These are phyloP conservation scores for Scytalopus superciliaris DNA, from an alignment of 2,113 vertebrate genomes.

Conservation along the genomic window DNA sequence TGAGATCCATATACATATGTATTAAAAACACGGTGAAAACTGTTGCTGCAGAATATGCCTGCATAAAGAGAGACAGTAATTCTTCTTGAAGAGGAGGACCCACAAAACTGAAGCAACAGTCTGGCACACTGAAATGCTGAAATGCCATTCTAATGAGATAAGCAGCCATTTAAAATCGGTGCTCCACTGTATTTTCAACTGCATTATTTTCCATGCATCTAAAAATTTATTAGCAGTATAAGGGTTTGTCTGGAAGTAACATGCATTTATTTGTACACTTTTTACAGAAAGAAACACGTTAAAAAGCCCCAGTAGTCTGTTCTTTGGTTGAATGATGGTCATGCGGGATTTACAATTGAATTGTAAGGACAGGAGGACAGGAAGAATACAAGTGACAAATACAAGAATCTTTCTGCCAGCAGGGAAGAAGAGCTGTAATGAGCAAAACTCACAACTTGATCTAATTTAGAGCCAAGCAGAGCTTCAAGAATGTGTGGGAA, in stretches of 20 bases:
- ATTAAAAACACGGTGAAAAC: constrained; percentile 9
- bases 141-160: constrained; percentile 11
- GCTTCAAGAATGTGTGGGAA: constrained; percentile 51
- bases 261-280: constrained; percentile 17
- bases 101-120: background rate
- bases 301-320: background rate
- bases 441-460: constrained; percentile 59
- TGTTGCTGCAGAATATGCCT: background rate
- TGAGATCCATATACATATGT: constrained; percentile 19
- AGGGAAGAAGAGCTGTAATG: constrained; percentile 40
- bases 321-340: constrained; percentile 48
- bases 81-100: background rate
- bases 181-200: background rate
- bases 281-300: constrained; percentile 8
- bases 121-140: background rate
- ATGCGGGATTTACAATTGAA: constrained; percentile 54
- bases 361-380: constrained; percentile 42
- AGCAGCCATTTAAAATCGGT: background rate
- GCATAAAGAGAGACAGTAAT: background rate
- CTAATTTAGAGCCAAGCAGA: constrained; percentile 60
- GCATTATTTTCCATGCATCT: constrained; percentile 28
- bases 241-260: constrained; percentile 2
- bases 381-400: constrained; percentile 56
- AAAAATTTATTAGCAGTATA: constrained; percentile 20
- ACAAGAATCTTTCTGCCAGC: constrained; percentile 36